phyloP scores from a whole-genome alignment of 2,113 vertebrate species.

The Mastomys natalensis region DNA sequence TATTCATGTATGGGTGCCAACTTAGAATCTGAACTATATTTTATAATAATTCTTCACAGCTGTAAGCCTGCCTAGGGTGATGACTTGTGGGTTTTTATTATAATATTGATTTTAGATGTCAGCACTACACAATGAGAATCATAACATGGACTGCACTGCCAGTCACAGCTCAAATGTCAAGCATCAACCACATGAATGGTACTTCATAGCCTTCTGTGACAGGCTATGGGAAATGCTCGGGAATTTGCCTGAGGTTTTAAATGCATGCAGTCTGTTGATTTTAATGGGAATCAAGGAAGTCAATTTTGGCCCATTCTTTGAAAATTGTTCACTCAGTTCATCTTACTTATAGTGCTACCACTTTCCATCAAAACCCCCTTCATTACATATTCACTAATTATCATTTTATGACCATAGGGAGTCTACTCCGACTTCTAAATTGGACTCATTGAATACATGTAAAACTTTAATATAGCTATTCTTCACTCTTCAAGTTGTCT shows the following conservation, averaged over 20 bases:
- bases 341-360: constrained; percentile 1
- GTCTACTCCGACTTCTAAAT: not conserved
- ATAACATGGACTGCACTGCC: not conserved
- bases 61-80: constrained; percentile 13
- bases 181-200: constrained; percentile 41
- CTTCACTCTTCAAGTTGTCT: not conserved
- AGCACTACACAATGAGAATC: not conserved
- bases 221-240: constrained; percentile 59
- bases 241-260: constrained; percentile 58
- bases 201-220: not conserved
- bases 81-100: constrained; percentile 44
- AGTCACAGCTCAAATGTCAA: constrained; percentile 58
- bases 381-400: not conserved
- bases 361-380: constrained; percentile 23
- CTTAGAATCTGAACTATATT: constrained; percentile 47
- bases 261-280: not conserved
- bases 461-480: not conserved
- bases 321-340: constrained; percentile 49
- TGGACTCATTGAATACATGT: not conserved
- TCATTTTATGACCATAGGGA: not conserved
- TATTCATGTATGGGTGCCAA: not conserved
- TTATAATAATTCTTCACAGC: constrained; percentile 54
- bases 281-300: constrained; percentile 19
- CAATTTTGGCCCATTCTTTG: not conserved
- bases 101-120: constrained; percentile 52